phyloP scores from a whole-genome alignment of 1,140 invertebrate genomes.

The Apolygus lucorum region DNA sequence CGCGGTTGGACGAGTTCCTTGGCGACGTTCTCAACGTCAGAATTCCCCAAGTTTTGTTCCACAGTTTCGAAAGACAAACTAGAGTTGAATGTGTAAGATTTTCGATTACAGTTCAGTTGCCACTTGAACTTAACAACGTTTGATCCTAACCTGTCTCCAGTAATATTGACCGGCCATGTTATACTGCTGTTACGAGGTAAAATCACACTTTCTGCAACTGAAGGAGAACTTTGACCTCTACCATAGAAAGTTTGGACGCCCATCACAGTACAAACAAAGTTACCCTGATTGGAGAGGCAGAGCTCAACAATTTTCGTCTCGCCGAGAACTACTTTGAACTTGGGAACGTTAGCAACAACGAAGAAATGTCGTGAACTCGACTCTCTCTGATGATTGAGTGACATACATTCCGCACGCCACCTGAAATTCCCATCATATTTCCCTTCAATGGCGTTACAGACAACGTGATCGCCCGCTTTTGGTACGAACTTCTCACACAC shows the following conservation, averaged over 20 bases:
- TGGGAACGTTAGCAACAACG: neutral
- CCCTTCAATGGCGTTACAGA: constrained; percentile 13
- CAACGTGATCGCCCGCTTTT: neutral
- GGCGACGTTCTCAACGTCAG: neutral
- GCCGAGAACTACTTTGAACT: neutral
- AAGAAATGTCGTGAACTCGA: neutral
- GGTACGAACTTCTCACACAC: neutral
- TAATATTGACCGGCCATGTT: neutral
- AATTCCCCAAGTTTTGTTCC: neutral
- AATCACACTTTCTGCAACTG: neutral
- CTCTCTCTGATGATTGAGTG: neutral
- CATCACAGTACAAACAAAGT: neutral
- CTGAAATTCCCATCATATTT: neutral
- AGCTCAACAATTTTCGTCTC: constrained; percentile 14
- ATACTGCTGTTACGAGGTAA: neutral
- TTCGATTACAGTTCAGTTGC: neutral
- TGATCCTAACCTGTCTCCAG: neutral
- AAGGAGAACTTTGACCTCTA: neutral
- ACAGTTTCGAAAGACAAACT: neutral
- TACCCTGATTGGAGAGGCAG: neutral
- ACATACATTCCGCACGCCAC: neutral
- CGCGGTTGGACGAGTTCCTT: neutral
- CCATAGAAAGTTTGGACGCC: neutral
- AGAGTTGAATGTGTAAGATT: neutral
- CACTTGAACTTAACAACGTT: neutral